These are phyloP conservation scores for Actenoides lindsayi DNA, from an alignment of 2,113 vertebrate species.

Conservation along the genomic window DNA sequence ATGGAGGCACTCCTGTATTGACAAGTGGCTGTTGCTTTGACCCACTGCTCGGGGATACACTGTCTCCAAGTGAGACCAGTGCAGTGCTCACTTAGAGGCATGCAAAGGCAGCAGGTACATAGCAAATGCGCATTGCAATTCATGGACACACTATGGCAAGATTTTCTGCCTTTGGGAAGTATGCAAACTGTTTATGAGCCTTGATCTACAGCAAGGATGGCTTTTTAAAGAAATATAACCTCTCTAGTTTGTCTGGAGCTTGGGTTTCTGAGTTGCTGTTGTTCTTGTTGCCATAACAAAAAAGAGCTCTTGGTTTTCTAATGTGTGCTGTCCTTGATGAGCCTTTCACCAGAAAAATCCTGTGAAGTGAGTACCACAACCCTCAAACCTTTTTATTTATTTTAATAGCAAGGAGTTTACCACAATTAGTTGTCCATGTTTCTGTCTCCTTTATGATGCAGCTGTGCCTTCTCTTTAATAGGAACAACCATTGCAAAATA, in stretches of 20 bases:
- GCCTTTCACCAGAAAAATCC: background rate
- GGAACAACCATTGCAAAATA: background rate
- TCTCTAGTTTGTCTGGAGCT: background rate
- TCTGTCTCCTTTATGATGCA: background rate
- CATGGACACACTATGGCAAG: background rate
- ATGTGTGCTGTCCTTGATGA: background rate
- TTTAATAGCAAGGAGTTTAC: background rate
- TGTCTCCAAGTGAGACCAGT: background rate
- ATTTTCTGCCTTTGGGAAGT: background rate
- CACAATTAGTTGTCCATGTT: background rate
- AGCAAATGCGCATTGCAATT: background rate
- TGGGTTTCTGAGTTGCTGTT: background rate
- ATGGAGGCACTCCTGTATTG: background rate
- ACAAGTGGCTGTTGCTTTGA: background rate
- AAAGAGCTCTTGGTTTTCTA: background rate
- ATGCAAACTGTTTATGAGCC: background rate
- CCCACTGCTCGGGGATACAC: background rate
- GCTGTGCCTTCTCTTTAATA: background rate
- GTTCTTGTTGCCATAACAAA: constrained; percentile 38
- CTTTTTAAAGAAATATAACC: background rate
- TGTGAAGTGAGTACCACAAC: background rate
- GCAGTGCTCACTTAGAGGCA: background rate
- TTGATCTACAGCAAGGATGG: background rate
- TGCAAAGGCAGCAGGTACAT: background rate
- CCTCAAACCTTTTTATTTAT: constrained; percentile 22